Percentiles rank a stretch among this genome's conserved stretches.
phyloP scores from a whole-genome alignment of 1,140 invertebrate species.

The Maniola jurtina region DNA sequence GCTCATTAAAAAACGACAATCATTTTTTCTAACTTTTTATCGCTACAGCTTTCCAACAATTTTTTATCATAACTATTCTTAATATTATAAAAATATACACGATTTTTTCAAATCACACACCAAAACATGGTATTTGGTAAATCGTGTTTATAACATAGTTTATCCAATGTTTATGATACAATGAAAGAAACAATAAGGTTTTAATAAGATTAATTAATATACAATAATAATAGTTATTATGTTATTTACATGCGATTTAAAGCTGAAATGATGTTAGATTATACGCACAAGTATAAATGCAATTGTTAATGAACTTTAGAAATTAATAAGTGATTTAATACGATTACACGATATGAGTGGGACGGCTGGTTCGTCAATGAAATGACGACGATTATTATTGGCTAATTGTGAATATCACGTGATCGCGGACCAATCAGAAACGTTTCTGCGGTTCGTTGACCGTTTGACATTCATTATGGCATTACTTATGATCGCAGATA shows the following conservation, averaged over 20 bases:
- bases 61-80: background rate
- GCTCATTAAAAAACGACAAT: background rate
- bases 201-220: background rate
- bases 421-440: conserved; percentile 20
- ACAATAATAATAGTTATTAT: background rate
- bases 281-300: conserved; percentile 20
- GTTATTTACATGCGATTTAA: background rate
- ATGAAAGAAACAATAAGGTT: background rate
- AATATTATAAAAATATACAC: background rate
- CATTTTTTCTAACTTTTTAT: background rate
- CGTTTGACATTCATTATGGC: conserved; percentile 22
- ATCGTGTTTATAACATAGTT: background rate
- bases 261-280: background rate
- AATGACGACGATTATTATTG: conserved; percentile 22
- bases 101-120: background rate
- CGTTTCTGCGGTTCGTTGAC: conserved; percentile 14
- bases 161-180: conserved; percentile 2
- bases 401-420: conserved; percentile 25
- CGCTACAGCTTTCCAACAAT: background rate
- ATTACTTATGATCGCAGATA: conserved; percentile 4
- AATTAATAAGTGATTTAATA: conserved; percentile 14
- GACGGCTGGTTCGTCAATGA: conserved; percentile 27
- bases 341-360: conserved; percentile 31
- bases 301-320: conserved; percentile 6
- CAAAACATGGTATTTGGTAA: background rate